Conservation (phyloP, 2,113 vertebrate species). For the Trachemys scripta region DNA sequence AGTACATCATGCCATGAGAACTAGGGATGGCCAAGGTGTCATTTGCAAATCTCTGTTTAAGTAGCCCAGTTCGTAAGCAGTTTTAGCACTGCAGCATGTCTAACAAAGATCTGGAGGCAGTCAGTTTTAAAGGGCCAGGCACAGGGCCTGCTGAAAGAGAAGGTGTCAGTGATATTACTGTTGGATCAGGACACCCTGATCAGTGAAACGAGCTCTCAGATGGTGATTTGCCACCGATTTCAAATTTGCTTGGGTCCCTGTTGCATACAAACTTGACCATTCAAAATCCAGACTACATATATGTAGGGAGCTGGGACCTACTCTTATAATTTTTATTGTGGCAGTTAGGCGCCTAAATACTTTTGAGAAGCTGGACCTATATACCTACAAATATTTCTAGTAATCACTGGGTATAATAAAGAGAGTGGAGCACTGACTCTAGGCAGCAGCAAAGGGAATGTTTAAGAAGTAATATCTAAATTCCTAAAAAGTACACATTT, state of each 20-base stretch:
- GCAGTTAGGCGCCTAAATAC: neutral
- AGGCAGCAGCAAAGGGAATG: neutral
- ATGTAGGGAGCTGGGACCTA: neutral
- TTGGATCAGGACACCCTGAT: neutral
- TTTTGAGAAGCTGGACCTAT: neutral
- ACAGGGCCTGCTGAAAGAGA: neutral
- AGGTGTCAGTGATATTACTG: neutral
- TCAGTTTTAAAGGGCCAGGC: neutral
- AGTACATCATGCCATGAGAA: neutral
- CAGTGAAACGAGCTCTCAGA: neutral
- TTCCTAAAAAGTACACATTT: neutral
- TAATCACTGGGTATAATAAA: neutral
- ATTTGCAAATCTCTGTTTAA: neutral
- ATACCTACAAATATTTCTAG: neutral
- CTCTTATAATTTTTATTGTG: neutral
- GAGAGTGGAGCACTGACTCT: neutral
- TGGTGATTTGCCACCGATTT: neutral
- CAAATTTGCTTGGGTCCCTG: neutral
- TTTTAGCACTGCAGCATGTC: neutral
- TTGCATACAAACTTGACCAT: neutral
- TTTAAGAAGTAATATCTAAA: neutral
- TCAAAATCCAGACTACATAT: constrained; percentile 5
- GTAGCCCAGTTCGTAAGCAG: neutral
- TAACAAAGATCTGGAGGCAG: neutral
- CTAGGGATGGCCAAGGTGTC: neutral